phyloP scores from a whole-genome alignment of 2,888 invertebrate genomes.

The Hydropsyche betteni region DNA sequence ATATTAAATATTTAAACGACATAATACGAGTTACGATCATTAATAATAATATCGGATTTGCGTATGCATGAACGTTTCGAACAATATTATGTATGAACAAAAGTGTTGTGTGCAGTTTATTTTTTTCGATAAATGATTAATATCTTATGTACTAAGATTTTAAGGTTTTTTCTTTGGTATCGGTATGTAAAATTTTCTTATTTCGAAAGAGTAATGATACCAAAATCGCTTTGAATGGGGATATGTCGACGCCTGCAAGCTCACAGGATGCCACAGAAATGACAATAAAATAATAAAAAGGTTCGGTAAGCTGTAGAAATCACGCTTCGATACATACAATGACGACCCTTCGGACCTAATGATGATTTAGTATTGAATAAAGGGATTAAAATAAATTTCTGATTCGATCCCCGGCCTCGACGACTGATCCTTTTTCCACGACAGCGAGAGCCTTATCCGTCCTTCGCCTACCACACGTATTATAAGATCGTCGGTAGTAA shows the following conservation, averaged over 20 bases:
- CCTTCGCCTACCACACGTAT: slow-evolving; percentile 20
- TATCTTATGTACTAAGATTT: too few species aligned
- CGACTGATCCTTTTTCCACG: slow-evolving; percentile 38
- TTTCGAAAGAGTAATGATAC: slow-evolving; percentile 3
- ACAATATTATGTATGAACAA: too few species aligned
- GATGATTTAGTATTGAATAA: slow-evolving; percentile 51
- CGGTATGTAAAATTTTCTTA: neutral
- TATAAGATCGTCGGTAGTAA: slow-evolving; percentile 28
- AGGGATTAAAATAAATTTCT: slow-evolving; percentile 48
- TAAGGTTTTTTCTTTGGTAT: too few species aligned
- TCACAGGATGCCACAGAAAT: slow-evolving; percentile 49
- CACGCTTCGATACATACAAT: slow-evolving; percentile 47
- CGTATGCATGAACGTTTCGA: neutral
- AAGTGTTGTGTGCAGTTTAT: too few species aligned
- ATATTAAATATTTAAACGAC: slow-evolving; percentile 27
- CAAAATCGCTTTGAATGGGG: slow-evolving; percentile 5
- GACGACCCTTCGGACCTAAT: slow-evolving; percentile 46
- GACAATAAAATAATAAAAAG: slow-evolving; percentile 44
- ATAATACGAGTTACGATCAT: slow-evolving; percentile 8
- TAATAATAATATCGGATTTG: slow-evolving; percentile 1
- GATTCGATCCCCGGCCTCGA: slow-evolving; percentile 46
- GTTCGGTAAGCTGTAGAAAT: slow-evolving; percentile 44
- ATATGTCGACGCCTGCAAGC: slow-evolving; percentile 15
- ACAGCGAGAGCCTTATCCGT: slow-evolving; percentile 30
- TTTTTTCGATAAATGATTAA: too few species aligned